Conservation (phyloP, 1,140 invertebrate species). For the Drosophila melanogaster region DNA sequence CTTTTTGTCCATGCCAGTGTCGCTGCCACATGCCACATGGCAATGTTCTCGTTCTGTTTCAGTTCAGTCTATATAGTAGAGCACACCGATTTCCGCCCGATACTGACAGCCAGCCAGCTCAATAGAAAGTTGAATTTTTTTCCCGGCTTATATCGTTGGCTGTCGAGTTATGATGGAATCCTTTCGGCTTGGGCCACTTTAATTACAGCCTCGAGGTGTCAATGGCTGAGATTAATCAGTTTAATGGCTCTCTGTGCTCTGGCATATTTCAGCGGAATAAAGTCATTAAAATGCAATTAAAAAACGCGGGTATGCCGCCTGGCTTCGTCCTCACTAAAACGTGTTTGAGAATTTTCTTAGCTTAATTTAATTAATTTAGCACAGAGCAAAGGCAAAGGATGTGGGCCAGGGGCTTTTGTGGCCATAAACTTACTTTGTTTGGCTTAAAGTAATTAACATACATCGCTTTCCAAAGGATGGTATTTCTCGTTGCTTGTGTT, state of each 20-base stretch:
- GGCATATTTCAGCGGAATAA: conserved; percentile 63
- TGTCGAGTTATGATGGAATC: conserved; percentile 43
- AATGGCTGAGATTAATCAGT: conserved; percentile 75
- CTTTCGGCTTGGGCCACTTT: conserved; percentile 45
- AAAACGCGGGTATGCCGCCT: conserved; percentile 50
- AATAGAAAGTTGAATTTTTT: conserved; percentile 36
- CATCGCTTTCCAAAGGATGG: conserved; percentile 2
- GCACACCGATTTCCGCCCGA: conserved; percentile 5
- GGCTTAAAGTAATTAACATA: conserved; percentile 42
- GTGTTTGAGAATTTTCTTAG: conserved; percentile 57
- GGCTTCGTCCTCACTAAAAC: conserved; percentile 18
- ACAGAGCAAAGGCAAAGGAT: conserved; percentile 2
- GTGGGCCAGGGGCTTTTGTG: conserved; percentile 1
- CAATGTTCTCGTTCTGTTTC: conserved; percentile 16
- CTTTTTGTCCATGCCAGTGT: conserved; percentile 51
- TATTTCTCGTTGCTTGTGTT: not conserved
- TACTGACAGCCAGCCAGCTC: conserved; percentile 29
- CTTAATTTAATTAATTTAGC: conserved; percentile 72
- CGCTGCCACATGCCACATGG: conserved; percentile 48
- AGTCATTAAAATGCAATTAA: conserved; percentile 82
- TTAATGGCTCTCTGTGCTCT: conserved; percentile 64
- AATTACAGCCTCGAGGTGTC: conserved; percentile 65
- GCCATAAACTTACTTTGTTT: conserved; percentile 36
- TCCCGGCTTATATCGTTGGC: conserved; percentile 31
- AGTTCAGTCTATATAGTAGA: conserved; percentile 15